A percentile compares a stretch with the other conserved stretches of the same genome.
Conservation (phyloP, 2,888 invertebrate species). For the Synergus japonicus region DNA sequence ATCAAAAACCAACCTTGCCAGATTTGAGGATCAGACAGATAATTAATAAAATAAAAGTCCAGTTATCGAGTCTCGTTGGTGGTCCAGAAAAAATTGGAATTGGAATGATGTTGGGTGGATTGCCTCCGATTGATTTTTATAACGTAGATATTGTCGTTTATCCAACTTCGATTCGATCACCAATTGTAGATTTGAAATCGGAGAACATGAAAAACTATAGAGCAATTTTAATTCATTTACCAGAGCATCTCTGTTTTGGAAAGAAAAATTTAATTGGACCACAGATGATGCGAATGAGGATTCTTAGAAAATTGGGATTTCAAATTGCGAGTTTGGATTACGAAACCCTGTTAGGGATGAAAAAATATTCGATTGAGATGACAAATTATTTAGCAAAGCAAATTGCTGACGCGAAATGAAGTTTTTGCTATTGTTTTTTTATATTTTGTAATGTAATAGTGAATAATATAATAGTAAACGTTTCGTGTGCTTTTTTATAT, state of each 20-base stretch:
- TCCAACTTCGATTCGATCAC: constrained; percentile 76
- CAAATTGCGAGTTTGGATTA: constrained; percentile 82
- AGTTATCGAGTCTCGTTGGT: constrained; percentile 78
- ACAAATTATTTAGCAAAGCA: constrained; percentile 78
- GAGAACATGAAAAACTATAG: constrained; percentile 75
- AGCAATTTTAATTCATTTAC: constrained; percentile 82
- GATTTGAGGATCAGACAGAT: constrained; percentile 80
- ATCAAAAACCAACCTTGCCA: constrained; percentile 77
- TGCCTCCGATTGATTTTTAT: constrained; percentile 81
- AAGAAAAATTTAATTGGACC: constrained; percentile 81
- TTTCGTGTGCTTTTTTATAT: no score
- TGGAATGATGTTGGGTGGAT: constrained; percentile 79
- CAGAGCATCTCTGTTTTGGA: constrained; percentile 83
- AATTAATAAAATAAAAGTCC: constrained; percentile 77
- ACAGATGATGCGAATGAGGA: constrained; percentile 82
- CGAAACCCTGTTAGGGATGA: constrained; percentile 78
- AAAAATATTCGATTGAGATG: constrained; percentile 78
- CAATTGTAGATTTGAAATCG: constrained; percentile 56
- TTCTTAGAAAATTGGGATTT: constrained; percentile 82
- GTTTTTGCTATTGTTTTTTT: not conserved
- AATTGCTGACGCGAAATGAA: constrained; percentile 2
- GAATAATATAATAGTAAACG: no score
- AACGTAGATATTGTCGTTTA: constrained; percentile 82
- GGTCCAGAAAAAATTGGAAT: constrained; percentile 78
- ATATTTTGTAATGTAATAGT: no score